Conservation (phyloP, 2,797 vertebrate species). For the Pampus argenteus region DNA sequence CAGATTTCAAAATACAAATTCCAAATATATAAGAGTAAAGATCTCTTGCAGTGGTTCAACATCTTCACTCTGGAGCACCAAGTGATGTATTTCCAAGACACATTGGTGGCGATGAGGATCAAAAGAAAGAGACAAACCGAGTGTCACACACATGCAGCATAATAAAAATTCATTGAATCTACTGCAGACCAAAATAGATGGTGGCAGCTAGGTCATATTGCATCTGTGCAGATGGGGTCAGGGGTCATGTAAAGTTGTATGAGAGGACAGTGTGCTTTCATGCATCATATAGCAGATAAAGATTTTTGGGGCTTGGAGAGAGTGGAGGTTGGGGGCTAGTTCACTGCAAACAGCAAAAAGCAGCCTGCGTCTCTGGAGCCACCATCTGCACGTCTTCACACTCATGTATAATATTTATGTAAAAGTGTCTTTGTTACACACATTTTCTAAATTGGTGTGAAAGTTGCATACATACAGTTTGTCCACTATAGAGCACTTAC, state of each 20-base stretch:
- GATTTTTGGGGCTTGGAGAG: constrained; percentile 76
- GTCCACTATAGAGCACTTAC: too few species aligned
- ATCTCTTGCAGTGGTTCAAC: constrained; percentile 24
- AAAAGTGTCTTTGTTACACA: too few species aligned
- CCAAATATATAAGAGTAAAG: constrained; percentile 23
- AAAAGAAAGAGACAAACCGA: constrained; percentile 63
- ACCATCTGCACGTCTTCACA: constrained; percentile 27
- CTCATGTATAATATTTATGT: too few species aligned
- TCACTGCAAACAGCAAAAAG: constrained; percentile 35
- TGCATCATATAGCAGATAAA: constrained; percentile 98
- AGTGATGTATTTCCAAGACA: constrained; percentile 66
- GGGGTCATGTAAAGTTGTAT: constrained; percentile 91
- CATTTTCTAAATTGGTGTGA: too few species aligned
- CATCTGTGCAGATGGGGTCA: constrained; percentile 90
- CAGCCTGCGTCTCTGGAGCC: constrained; percentile 41
- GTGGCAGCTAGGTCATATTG: constrained; percentile 96
- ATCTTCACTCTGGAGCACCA: constrained; percentile 28
- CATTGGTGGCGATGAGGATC: constrained; percentile 63
- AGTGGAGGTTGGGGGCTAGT: constrained; percentile 43
- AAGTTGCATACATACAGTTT: too few species aligned
- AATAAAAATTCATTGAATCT: constrained; percentile 99
- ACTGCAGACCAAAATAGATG: constrained; percentile 92
- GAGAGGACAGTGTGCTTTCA: constrained; percentile 95
- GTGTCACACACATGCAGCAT: constrained; percentile 77
- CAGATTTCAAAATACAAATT: constrained; percentile 31